Base-by-base conservation (phyloP, 2,797 vertebrate genomes). In the Oreochromis mossambicus region DNA sequence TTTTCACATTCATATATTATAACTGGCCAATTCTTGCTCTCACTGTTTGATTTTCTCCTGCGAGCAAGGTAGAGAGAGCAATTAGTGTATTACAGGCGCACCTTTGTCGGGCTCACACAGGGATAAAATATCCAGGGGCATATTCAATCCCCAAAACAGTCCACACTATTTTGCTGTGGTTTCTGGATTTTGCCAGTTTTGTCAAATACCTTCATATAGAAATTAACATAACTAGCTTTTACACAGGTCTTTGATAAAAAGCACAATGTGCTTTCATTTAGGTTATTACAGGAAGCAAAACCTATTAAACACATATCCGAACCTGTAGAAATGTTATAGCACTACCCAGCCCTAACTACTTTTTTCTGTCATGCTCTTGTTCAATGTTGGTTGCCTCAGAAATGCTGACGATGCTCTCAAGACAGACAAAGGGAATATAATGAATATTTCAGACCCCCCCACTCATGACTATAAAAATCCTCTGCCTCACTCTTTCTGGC, bases 371-470 rank as follows among this genome's bases (percentile, higher is more conserved):
- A 32, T 29, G 70, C 70, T 85, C 80, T 32, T 13, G 17, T 66
- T 86, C 86, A 41, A 24, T 26, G 56, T 36, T n/a, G 15, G 52
- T 78, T 63, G 50, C 15, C 5, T 80, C 61, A 76, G 66, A 87
- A 87, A 89, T 21, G 50, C 84, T 82, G 86, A 88, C 48, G 8
- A 41, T 29, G 63, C 54, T 80, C 82, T 84, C 70, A 5, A 87
- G 79, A 87, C 84, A 91, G 78, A 91, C 21, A 46, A 85, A 82
- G 48, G 55, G 66, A 79, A 79, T 43, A 41, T 76, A 75, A 91
- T 95, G 83, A 94, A 94, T 94, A 94, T 94, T 95, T 95, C 36
- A 94, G 34, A 77, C 34, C n/a, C 34, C 81, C 82, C 83, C 32
- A 21, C 70, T 87, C 66, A 50, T 24, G 8, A 29, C 87, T 77